Evolutionary conservation across 1,140 invertebrate species (phyloP).

Genomic region (Tachypleus tridentatus): DNA sequence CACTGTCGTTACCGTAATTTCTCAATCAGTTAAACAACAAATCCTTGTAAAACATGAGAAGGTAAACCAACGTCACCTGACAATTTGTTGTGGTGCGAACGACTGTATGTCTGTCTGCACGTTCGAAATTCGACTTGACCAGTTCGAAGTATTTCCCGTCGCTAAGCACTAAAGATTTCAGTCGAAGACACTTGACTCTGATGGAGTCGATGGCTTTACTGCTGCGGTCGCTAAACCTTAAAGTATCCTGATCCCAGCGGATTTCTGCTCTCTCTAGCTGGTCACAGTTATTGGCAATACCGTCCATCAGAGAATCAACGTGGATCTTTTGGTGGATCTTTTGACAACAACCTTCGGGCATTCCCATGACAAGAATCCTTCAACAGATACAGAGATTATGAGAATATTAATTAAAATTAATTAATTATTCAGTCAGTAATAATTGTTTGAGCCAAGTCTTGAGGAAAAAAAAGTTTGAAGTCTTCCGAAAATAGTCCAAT

Average conservation of each 20-base stretch:
- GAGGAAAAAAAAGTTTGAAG: too few relatives aligned
- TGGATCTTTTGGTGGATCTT: slow-evolving; percentile 68
- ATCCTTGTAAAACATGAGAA: slow-evolving; percentile 85
- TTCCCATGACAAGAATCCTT: slow-evolving; percentile 95
- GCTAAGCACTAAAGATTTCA: slow-evolving; percentile 71
- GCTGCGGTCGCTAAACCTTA: slow-evolving; percentile 97
- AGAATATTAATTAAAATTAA: too few relatives aligned
- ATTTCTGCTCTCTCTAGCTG: slow-evolving; percentile 84
- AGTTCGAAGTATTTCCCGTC: slow-evolving; percentile 99
- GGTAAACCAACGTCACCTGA: slow-evolving; percentile 75
- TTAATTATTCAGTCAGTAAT: too few relatives aligned
- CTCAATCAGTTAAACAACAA: slow-evolving; percentile 53
- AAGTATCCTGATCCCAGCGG: slow-evolving; percentile 94
- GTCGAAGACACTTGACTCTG: slow-evolving; percentile 72
- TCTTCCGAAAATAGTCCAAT: too few relatives aligned
- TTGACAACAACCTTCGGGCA: slow-evolving; percentile 84
- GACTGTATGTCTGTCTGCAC: slow-evolving; percentile 89
- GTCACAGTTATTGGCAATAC: slow-evolving; percentile 84
- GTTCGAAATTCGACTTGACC: slow-evolving; percentile 97
- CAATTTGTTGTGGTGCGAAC: slow-evolving; percentile 92
- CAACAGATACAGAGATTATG: slow-evolving; percentile 24
- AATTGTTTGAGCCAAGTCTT: too few relatives aligned
- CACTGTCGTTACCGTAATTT: too few relatives aligned
- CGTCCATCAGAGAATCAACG: slow-evolving; percentile 95
- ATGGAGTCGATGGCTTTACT: slow-evolving; percentile 74